phyloP scores from a whole-genome alignment of 1,140 invertebrate species.

The Hyphantria cunea region DNA sequence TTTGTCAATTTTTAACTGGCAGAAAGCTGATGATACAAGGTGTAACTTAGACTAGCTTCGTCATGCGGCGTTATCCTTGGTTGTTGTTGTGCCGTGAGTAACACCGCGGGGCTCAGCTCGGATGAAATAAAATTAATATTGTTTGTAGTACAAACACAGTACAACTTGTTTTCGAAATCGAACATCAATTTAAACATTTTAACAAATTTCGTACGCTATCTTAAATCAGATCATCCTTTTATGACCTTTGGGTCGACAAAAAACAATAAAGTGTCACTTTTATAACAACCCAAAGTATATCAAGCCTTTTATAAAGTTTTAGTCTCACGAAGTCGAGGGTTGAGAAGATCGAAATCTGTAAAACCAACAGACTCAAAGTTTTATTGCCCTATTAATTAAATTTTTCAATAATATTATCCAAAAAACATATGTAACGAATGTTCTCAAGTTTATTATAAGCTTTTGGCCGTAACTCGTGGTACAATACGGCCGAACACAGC shows the following conservation, averaged over 20 bases:
- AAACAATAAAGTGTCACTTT: constrained; percentile 13
- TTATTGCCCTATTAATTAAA: constrained; percentile 49
- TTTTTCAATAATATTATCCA: constrained; percentile 48
- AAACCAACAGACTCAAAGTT: constrained; percentile 29
- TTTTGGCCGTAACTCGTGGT: constrained; percentile 48
- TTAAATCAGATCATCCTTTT: not conserved
- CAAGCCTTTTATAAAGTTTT: not conserved
- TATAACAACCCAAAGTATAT: not conserved
- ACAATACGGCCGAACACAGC: constrained; percentile 50
- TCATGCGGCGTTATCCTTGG: too few species aligned
- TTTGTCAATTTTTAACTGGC: too few species aligned
- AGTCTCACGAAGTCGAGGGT: not conserved
- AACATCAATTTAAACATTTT: not conserved
- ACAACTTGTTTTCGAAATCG: not conserved
- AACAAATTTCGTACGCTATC: not conserved
- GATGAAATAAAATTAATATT: too few species aligned
- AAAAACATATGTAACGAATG: constrained; percentile 60
- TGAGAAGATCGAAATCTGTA: constrained; percentile 7
- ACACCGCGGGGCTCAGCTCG: too few species aligned
- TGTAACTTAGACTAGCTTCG: too few species aligned
- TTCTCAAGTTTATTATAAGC: constrained; percentile 48
- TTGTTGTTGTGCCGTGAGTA: too few species aligned
- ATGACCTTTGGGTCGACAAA: not conserved
- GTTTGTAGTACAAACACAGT: too few species aligned
- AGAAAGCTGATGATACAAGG: too few species aligned